Conservation (phyloP, 2,888 invertebrate species). For the Scaptomyza tumidula region DNA sequence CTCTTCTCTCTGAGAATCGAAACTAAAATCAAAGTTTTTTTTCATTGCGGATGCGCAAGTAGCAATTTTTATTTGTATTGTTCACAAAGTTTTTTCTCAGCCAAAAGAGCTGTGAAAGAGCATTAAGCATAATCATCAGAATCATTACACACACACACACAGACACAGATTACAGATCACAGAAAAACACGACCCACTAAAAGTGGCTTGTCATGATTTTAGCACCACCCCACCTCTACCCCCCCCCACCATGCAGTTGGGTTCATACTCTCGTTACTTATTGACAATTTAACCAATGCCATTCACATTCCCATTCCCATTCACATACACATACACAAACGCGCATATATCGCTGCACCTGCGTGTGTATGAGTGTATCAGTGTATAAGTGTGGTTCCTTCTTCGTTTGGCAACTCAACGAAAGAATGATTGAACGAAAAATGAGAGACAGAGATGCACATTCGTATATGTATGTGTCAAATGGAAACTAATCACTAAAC, state of each 20-base stretch:
- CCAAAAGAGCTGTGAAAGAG: conserved; percentile 38
- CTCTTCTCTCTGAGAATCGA: conserved; percentile 54
- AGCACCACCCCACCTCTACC: not conserved
- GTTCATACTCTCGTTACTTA: conserved; percentile 46
- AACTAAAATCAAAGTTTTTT: conserved; percentile 56
- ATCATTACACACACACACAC: conserved; percentile 38
- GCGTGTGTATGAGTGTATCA: conserved; percentile 1
- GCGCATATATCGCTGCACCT: conserved; percentile 22
- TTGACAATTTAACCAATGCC: conserved; percentile 59
- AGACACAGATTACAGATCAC: conserved; percentile 32
- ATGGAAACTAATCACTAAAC: conserved; percentile 75
- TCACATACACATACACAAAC: conserved; percentile 2
- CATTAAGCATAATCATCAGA: conserved; percentile 26
- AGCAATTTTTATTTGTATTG: not conserved
- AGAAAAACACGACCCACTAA: conserved; percentile 35
- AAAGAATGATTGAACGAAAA: conserved; percentile 16
- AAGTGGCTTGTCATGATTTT: conserved; percentile 48
- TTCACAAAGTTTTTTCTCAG: conserved; percentile 18
- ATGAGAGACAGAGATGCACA: conserved; percentile 2
- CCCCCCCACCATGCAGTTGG: not conserved
- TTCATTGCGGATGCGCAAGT: conserved; percentile 28
- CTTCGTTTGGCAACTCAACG: conserved; percentile 34
- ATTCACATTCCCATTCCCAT: conserved; percentile 58
- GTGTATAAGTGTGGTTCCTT: conserved; percentile 33
- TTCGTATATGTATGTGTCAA: conserved; percentile 56